Conservation (phyloP, 2,113 vertebrate genomes). For the Aldabrachelys gigantea region DNA sequence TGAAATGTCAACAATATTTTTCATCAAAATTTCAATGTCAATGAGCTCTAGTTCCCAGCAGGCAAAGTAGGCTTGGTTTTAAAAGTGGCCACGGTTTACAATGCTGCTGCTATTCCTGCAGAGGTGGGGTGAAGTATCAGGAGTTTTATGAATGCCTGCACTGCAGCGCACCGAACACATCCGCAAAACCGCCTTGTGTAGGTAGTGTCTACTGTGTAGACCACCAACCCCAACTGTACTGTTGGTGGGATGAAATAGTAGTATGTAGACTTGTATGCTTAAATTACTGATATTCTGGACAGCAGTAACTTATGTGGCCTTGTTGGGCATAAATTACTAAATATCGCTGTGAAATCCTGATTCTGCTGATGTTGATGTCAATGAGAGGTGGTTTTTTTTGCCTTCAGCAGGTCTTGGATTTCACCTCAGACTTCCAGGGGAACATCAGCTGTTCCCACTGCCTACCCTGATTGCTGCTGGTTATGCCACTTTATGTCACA, state of each 20-base stretch:
- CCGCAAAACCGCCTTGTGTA: accelerated
- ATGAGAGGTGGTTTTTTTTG: no score
- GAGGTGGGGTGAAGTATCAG: neutral
- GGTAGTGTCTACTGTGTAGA: neutral
- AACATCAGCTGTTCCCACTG: neutral
- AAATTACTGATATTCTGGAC: accelerated
- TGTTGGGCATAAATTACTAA: neutral
- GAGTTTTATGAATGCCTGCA: accelerated
- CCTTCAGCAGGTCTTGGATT: accelerated
- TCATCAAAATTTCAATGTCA: neutral
- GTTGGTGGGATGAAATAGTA: neutral
- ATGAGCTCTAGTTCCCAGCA: neutral
- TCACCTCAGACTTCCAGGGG: neutral
- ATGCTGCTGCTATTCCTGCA: neutral
- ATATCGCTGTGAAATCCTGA: neutral
- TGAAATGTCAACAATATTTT: neutral
- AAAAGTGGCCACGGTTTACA: neutral
- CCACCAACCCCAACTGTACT: neutral
- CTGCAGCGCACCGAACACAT: neutral
- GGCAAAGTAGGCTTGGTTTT: neutral
- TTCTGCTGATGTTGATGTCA: neutral
- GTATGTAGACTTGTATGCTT: neutral
- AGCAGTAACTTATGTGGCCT: accelerated
- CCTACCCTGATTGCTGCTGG: neutral
- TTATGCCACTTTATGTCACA: neutral